Evolutionary conservation across 1,140 invertebrate species (phyloP), one percentile per base, ranked within the genome.

Genomic region (Heterodera carotae): DNA sequence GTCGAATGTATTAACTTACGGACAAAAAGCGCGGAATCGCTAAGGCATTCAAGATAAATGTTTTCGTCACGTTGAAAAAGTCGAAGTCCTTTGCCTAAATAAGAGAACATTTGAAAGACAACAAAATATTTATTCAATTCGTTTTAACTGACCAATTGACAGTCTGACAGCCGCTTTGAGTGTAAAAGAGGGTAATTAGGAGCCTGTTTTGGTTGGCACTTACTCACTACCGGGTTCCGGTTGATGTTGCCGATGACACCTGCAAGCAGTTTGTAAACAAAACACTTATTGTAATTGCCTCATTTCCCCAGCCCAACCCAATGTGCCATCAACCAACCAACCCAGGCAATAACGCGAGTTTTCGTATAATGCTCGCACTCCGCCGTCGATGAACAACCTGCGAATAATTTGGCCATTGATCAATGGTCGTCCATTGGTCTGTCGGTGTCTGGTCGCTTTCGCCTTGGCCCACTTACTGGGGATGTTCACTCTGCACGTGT

Each of bases 151-250:
- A 66, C 62, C 71, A 34, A 73, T 73, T 8, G 71, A 73, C 29
- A 25, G 71, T 0, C 71, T n/a, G n/a, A 73, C 71, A 53, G 31
- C 36, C n/a, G 71, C 71, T 73, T 10, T 34, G 29, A 31, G 56
- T 34, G 4, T 25, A 12, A 43, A 48, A 25, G 22, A 36, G 31
- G 34, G 22, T 2, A 29, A 73, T n/a, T 36, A 12, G 10, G 34
- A 56, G 25, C 2, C n/a, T 12, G 22, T 27, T 43, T n/a, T 43
- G 6, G 39, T 43, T 2, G 39, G 39, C 34, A 73, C 71, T 73
- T 73, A 73, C 71, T 73, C 31, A 73, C 71, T 62, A 73, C 56
- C 34, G 71, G 71, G 64, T 73, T 73, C 34, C 71, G 56, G 8
- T 73, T 73, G 31, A 73, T 73, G 34, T 73, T 73, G 2, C 71